Conservation (phyloP, 2,113 vertebrate genomes). For the Tychaedon coryphoeus region DNA sequence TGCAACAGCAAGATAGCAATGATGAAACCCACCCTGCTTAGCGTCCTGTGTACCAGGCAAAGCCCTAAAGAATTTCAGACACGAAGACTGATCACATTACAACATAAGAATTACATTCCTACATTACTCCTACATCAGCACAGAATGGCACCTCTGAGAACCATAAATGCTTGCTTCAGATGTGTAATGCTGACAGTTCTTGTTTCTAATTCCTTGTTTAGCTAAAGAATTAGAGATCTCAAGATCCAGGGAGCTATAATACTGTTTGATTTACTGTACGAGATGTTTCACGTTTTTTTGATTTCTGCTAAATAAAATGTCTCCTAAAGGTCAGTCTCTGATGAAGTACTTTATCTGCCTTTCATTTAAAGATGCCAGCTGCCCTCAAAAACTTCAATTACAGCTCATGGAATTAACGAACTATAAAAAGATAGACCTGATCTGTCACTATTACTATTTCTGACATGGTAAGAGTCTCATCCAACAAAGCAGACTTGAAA, state of each 20-base stretch:
- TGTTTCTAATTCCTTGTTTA: not conserved
- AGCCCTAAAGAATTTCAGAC: not conserved
- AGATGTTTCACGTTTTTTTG: not conserved
- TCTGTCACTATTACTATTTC: not conserved
- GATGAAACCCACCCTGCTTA: not conserved
- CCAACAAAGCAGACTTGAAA: not conserved
- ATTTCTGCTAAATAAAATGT: not conserved
- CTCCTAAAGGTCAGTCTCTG: not conserved
- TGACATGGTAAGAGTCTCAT: not conserved
- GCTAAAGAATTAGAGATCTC: not conserved
- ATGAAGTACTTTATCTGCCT: not conserved
- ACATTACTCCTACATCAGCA: not conserved
- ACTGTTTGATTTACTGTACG: not conserved
- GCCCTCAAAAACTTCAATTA: not conserved
- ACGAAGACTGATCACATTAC: not conserved
- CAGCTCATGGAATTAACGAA: not conserved
- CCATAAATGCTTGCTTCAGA: not conserved
- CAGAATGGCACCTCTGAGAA: not conserved
- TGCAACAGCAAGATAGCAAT: not conserved
- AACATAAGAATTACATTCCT: not conserved
- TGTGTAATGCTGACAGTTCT: not conserved
- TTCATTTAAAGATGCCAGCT: not conserved
- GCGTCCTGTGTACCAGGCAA: not conserved
- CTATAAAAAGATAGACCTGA: not conserved
- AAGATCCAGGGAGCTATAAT: not conserved